Conservation (phyloP, 2,888 invertebrate species). For the Ichneumoninae sp. region DNA sequence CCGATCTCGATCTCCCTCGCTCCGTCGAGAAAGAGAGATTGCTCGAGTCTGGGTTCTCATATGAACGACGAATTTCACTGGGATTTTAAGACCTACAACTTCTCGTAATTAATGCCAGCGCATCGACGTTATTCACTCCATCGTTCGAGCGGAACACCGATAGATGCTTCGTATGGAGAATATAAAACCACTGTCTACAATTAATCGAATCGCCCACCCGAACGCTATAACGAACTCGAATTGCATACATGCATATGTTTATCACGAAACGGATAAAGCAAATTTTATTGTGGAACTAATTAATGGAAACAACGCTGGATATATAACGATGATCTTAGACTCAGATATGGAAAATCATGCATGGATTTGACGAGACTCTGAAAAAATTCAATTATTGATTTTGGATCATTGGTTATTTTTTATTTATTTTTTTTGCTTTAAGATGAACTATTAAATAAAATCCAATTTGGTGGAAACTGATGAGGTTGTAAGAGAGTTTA, state of each 20-base stretch:
- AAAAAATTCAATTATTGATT: neutral
- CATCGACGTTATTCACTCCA: neutral
- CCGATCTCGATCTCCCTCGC: constrained; percentile 3
- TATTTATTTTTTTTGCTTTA: neutral
- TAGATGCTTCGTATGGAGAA: neutral
- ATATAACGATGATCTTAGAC: neutral
- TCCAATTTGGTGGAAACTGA: neutral
- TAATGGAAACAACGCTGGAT: neutral
- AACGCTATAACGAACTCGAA: neutral
- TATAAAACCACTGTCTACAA: neutral
- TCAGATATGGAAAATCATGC: neutral
- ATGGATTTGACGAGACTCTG: neutral
- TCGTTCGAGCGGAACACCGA: neutral
- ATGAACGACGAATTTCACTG: neutral
- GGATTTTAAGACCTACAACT: neutral
- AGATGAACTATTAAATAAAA: neutral
- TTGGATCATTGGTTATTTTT: neutral
- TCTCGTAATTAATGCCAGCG: neutral
- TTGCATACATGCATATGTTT: neutral
- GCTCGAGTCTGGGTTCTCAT: constrained; percentile 38
- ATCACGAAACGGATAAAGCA: neutral
- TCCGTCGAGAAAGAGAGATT: neutral
- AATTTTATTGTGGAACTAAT: neutral
- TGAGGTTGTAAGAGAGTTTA: neutral
- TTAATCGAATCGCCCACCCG: neutral